Base-by-base conservation (phyloP, 1,140 invertebrate species). In the Lucilia cuprina region DNA sequence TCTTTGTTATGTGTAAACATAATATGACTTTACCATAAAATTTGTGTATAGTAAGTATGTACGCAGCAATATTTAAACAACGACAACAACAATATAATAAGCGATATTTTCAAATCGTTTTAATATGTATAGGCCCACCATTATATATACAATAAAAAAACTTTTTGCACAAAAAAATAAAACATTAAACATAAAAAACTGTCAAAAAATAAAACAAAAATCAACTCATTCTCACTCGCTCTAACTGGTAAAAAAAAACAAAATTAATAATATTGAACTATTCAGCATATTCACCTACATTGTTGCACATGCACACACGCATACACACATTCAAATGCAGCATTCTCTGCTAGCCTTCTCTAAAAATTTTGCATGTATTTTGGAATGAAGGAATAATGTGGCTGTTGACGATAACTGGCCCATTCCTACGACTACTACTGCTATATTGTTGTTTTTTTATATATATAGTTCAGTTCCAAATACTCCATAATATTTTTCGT, bases 41-140 rank as follows among this genome's bases (percentile, higher is more conserved):
- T 83, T 74, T 74, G 41, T 70, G 21, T 49, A 74, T 60, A 35
- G 30, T 21, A 35, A 55, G 70, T 74, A 83, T 25, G 47, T 70
- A 83, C 25, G 30, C 60, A 78, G 34, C 41, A 41, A 75, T 35
- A 75, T 35, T 14, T n/a, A 83, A 83, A 83, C 21, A 74, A 78
- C 65, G n/a, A 10, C 25, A 74, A 49, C 84, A 83, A 80, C 25
- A 70, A 74, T 41, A 80, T 84, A 82, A 89, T 88, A 89, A 85
- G 87, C 87, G 88, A 87, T 85, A 84, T 89, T 89, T 88, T 86
- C 88, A 88, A 87, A 88, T 88, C 83, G 86, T 85, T 86, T 86
- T 87, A 88, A 87, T 83, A 41, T 41, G 10, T 41, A 85, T 65
- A 88, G 85, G 86, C 77, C 86, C 87, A 87, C 85, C 83, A 74